A percentile compares a stretch with the other conserved stretches of the same genome.
Conservation (phyloP, 2,888 invertebrate genomes). For the Pristionchus fissidentatus region DNA sequence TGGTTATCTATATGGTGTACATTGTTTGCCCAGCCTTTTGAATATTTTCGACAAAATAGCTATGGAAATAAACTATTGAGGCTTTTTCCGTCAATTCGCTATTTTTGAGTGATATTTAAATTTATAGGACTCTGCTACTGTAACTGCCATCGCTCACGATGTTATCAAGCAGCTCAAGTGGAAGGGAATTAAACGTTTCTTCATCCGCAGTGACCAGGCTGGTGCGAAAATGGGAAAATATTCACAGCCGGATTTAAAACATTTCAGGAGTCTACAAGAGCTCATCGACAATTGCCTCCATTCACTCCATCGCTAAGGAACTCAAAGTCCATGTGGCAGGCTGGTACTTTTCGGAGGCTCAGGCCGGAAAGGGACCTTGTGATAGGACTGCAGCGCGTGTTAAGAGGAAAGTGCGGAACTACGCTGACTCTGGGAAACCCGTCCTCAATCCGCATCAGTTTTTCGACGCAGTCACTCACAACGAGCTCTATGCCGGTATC, state of each 20-base stretch:
- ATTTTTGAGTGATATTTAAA: not conserved
- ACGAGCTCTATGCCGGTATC: not conserved
- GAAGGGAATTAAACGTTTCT: not conserved
- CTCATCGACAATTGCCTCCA: not conserved
- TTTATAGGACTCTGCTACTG: not conserved
- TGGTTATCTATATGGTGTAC: too few relatives aligned
- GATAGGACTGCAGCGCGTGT: not conserved
- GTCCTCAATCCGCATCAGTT: not conserved
- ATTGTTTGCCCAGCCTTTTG: too few relatives aligned
- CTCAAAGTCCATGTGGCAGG: not conserved
- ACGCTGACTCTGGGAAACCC: not conserved
- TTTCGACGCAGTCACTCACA: not conserved
- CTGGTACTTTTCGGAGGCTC: not conserved
- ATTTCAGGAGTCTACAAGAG: not conserved
- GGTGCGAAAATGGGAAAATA: too few relatives aligned
- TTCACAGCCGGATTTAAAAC: too few relatives aligned
- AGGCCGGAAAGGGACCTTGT: conserved; percentile 10
- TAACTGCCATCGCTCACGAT: not conserved
- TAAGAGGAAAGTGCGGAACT: not conserved
- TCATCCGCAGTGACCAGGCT: not conserved
- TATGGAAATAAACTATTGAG: not conserved
- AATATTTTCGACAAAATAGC: not conserved
- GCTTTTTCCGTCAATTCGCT: too few relatives aligned
- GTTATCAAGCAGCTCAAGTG: not conserved
- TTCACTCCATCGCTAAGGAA: not conserved